Evolutionary conservation across 2,888 invertebrate species (phyloP), one percentile per base, ranked within the genome.

Genomic region (Ochropleura plecta): DNA sequence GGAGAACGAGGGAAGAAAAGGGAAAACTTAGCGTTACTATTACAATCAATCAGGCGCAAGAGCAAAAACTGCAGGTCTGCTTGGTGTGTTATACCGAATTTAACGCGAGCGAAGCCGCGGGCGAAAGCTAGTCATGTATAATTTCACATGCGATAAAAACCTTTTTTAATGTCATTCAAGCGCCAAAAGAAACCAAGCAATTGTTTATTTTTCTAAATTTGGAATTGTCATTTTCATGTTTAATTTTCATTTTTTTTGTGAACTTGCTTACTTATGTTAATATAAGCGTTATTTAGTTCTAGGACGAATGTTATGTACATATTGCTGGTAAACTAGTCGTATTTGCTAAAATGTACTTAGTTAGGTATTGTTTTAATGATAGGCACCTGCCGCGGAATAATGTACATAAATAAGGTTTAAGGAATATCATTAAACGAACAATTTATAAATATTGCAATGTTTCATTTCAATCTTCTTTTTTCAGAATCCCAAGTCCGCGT

Each of bases 201-300:
- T 2, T 30, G 30, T 30, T 30, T 30, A 30, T 30, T 30, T 30
- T 30, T 30, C 3, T 30, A 30, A 30, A 30, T 30, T 30, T 30
- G 30, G 30, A 30, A 30, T 30, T 30, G 30, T 30, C 30, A 30
- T 40, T 2, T 46, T 0, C 5, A 4, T 12, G 0, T 6, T 66
- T 57, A 18, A 42, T 42, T 42, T 42, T 18, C 2, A 77, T 66
- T 63, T 42, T 14, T 18, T 30, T 18, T 57, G 65, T 3, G 8
- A 53, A 70, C 53, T 63, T 70, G 79, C 83, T 70, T 79, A 82
- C 80, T 88, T 89, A 73, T 86, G 86, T 90, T 87, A 87, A 77
- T 79, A 77, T 93, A 94, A 94, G 95, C 95, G 96, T 96, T 96
- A 96, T 95, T 95, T 96, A 96, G 95, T 96, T 96, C 87, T 96